A percentile compares a stretch with the other conserved stretches of the same genome.
phyloP scores from a whole-genome alignment of 1,140 invertebrate genomes.

The Orius laevigatus region DNA sequence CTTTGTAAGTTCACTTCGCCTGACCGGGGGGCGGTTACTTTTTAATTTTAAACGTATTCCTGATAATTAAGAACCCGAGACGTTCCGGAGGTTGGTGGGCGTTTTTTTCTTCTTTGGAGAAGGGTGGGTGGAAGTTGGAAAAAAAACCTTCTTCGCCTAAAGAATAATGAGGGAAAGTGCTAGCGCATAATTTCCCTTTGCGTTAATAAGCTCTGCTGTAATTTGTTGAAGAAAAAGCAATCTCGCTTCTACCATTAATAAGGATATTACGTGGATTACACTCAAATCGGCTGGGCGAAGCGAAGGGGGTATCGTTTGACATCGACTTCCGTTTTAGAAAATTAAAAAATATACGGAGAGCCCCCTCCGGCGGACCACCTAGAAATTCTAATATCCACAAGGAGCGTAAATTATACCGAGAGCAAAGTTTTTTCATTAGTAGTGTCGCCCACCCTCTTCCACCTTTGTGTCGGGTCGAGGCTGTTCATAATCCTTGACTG shows the following conservation, averaged over 20 bases:
- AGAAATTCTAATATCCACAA: constrained; percentile 15
- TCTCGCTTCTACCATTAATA: constrained; percentile 12
- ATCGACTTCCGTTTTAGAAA: constrained; percentile 14
- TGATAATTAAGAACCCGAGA: constrained; percentile 14
- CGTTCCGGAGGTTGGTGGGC: no score
- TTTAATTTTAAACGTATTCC: constrained; percentile 16
- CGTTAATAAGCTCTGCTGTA: constrained; percentile 13
- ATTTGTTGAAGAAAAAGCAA: constrained; percentile 14
- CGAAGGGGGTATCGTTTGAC: constrained; percentile 12
- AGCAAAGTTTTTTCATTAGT: constrained; percentile 15
- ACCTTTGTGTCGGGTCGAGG: not conserved
- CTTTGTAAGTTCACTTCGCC: constrained; percentile 9
- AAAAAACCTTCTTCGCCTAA: constrained; percentile 2
- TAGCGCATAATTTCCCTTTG: constrained; percentile 15
- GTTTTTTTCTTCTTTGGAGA: not conserved
- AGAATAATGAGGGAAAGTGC: constrained; percentile 15
- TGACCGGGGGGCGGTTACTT: constrained; percentile 9
- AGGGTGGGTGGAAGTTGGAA: constrained; percentile 1
- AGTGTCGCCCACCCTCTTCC: not conserved
- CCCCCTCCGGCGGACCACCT: not conserved
- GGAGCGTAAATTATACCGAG: constrained; percentile 14
- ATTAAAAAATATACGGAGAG: constrained; percentile 12
- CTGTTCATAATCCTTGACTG: constrained; percentile 10
- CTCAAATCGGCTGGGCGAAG: constrained; percentile 2
- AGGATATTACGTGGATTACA: constrained; percentile 16